These are phyloP conservation scores for Cebidichthys violaceus DNA, from an alignment of 2,113 vertebrate genomes.

Conservation along the genomic window DNA sequence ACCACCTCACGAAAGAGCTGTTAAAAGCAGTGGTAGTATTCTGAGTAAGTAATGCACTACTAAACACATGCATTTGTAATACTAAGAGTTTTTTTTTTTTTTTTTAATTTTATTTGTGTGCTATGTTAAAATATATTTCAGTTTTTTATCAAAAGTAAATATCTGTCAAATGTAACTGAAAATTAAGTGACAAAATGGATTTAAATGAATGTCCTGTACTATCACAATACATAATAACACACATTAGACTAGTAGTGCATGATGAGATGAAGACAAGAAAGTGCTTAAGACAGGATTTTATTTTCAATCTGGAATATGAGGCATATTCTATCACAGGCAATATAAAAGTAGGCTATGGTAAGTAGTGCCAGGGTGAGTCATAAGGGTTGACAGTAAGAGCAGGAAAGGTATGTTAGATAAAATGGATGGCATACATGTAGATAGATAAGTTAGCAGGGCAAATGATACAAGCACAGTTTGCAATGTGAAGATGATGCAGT, in stretches of 20 bases:
- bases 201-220: background rate
- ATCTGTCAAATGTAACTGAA: background rate
- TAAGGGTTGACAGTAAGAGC: background rate
- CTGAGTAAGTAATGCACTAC: background rate
- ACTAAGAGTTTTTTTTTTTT: background rate
- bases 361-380: background rate
- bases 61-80: conserved; percentile 1
- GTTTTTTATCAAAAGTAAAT: background rate
- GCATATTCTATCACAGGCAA: background rate
- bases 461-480: background rate
- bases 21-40: conserved; percentile 1
- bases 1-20: background rate
- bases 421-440: background rate
- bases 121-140: background rate
- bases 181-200: background rate
- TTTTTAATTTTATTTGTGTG: background rate
- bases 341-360: background rate
- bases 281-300: background rate
- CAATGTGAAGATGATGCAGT: background rate
- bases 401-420: background rate
- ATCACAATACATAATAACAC: background rate
- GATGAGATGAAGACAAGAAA: background rate
- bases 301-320: background rate
- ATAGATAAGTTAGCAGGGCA: background rate
- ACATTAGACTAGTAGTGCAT: background rate